These are phyloP conservation scores for Idaea dimidiata DNA, from an alignment of 2,888 invertebrate genomes.

Conservation along the genomic window DNA sequence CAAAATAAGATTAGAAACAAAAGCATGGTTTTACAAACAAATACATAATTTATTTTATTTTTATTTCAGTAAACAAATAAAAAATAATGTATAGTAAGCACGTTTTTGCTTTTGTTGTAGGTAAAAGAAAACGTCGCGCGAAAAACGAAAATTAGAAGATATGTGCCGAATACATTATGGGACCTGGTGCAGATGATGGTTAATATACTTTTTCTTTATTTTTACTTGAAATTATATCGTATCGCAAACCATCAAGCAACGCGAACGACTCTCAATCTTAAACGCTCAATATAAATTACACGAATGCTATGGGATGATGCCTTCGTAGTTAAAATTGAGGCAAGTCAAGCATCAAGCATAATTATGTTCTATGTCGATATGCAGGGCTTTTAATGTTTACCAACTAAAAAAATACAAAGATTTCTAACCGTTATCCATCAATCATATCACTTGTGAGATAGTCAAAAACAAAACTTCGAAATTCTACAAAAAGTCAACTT, in stretches of 20 bases:
- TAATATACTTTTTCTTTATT: neutral
- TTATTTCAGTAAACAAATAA: neutral
- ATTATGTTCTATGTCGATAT: too few relatives aligned
- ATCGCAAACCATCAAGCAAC: neutral
- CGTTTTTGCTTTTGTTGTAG: neutral
- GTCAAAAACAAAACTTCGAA: neutral
- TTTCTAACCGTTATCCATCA: neutral
- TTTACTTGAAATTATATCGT: neutral
- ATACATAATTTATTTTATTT: neutral
- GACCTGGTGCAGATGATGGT: slow-evolving; percentile 1
- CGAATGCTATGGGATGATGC: too few relatives aligned
- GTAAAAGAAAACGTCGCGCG: neutral
- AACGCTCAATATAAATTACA: neutral
- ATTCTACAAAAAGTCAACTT: neutral
- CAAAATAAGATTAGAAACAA: too few relatives aligned
- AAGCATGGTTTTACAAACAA: too few relatives aligned
- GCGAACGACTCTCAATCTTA: neutral
- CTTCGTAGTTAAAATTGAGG: too few relatives aligned
- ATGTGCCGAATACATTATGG: neutral
- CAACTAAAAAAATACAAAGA: neutral
- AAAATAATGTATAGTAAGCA: neutral
- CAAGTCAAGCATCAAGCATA: too few relatives aligned
- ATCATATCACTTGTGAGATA: neutral
- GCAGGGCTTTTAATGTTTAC: too few relatives aligned
- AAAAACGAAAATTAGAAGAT: neutral